A percentile compares a stretch with the other conserved stretches of the same genome.
These are phyloP conservation scores for Actias luna DNA, from an alignment of 2,888 invertebrate genomes.

Conservation along the genomic window DNA sequence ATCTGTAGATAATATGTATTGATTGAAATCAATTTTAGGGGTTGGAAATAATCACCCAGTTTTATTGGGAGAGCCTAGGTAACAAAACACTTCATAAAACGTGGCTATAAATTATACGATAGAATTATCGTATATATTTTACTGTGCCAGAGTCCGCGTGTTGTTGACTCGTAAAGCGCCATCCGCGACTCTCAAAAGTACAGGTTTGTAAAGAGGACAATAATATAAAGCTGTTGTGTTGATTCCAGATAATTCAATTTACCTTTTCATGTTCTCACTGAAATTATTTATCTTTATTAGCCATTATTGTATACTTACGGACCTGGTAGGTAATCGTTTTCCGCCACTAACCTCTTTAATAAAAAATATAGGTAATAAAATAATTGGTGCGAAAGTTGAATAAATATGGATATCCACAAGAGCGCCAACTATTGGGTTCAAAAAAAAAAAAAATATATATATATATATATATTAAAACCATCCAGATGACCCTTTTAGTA, in stretches of 20 bases:
- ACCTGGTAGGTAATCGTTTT: neutral
- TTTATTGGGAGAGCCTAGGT: slow-evolving; percentile 51
- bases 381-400: no score
- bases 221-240: slow-evolving; percentile 46
- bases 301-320: neutral
- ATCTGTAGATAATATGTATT: slow-evolving; percentile 52
- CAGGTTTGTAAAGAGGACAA: slow-evolving; percentile 34
- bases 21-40: slow-evolving; percentile 54
- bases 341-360: neutral
- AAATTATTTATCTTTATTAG: neutral
- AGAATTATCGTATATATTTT: slow-evolving; percentile 53
- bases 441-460: no score
- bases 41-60: slow-evolving; percentile 53
- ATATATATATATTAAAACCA: no score
- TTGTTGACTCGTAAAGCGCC: slow-evolving; percentile 46
- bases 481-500: no score
- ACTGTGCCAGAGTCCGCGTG: slow-evolving; percentile 31
- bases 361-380: neutral
- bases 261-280: slow-evolving; percentile 24
- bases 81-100: slow-evolving; percentile 62
- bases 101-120: slow-evolving; percentile 52
- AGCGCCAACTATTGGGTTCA: no score
- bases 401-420: no score
- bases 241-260: slow-evolving; percentile 35
- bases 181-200: slow-evolving; percentile 33